A percentile compares a stretch with the other conserved stretches of the same genome.
Evolutionary conservation across 2,888 invertebrate genomes (phyloP).

Genomic region (Amorpha juglandis): DNA sequence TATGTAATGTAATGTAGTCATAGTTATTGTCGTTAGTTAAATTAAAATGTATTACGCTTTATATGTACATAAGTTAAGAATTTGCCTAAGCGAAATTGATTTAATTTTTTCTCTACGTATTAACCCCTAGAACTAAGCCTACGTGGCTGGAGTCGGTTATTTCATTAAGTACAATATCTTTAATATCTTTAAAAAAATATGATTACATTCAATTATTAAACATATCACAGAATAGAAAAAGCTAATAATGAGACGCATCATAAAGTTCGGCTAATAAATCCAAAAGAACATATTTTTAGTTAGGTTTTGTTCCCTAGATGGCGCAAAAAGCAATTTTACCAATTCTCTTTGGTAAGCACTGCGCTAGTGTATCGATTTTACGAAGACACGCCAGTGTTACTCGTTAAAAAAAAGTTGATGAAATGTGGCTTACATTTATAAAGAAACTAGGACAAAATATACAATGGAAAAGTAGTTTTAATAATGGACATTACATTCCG

Average conservation of each 20-base stretch:
- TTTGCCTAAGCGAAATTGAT: too few relatives aligned
- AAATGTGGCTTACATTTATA: neutral
- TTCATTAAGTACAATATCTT: too few relatives aligned
- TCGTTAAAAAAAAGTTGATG: conserved; percentile 22
- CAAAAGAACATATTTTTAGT: conserved; percentile 1
- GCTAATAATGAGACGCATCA: neutral
- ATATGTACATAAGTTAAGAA: too few relatives aligned
- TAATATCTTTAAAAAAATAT: too few relatives aligned
- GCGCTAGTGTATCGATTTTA: conserved; percentile 81
- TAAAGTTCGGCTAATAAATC: neutral
- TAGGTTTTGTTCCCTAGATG: conserved; percentile 57
- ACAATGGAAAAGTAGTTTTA: neutral
- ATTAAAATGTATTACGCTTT: too few relatives aligned
- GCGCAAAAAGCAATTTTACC: conserved; percentile 50
- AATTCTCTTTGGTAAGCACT: conserved; percentile 70
- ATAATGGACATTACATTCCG: neutral
- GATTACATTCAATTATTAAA: too few relatives aligned
- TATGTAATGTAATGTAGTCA: too few relatives aligned
- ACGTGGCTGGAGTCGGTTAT: too few relatives aligned
- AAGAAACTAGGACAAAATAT: neutral
- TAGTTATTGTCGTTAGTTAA: too few relatives aligned
- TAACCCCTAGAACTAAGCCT: too few relatives aligned
- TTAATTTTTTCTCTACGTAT: too few relatives aligned
- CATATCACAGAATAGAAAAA: neutral
- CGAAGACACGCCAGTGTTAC: conserved; percentile 58